phyloP scores from a whole-genome alignment of 2,888 invertebrate species.

The Ligdia adustata region DNA sequence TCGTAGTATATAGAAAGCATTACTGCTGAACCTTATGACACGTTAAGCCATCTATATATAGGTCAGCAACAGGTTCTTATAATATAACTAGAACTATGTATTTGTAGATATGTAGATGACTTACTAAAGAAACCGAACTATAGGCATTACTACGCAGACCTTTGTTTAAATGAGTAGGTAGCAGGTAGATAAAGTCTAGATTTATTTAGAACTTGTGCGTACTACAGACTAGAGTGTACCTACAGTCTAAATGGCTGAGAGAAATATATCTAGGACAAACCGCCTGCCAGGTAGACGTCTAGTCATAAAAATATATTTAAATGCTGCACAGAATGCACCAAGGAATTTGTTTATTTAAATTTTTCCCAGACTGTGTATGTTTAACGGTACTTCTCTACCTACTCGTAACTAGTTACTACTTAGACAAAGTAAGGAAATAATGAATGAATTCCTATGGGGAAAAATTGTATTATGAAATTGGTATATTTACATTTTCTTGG shows the following conservation, averaged over 20 bases:
- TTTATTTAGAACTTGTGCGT: not conserved
- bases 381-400: slow-evolving; percentile 7
- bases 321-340: slow-evolving; percentile 10
- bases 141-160: not conserved
- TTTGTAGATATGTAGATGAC: not conserved
- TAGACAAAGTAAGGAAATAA: too few species aligned
- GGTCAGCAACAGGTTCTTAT: not conserved
- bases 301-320: slow-evolving; percentile 11
- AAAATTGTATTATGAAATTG: too few species aligned
- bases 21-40: not conserved
- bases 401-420: not conserved
- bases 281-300: not conserved
- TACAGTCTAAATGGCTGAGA: not conserved
- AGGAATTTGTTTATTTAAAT: slow-evolving; percentile 12
- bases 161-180: not conserved
- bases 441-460: too few species aligned
- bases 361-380: slow-evolving; percentile 2
- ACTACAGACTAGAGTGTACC: not conserved
- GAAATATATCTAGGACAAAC: not conserved
- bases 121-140: not conserved
- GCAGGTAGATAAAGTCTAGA: not conserved
- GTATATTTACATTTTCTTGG: too few species aligned
- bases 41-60: not conserved
- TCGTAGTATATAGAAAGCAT: not conserved
- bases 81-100: not conserved